Evolutionary conservation across 2,888 invertebrate species (phyloP), one percentile per base, ranked within the genome.

Genomic region (Quadroppia sp.): DNA sequence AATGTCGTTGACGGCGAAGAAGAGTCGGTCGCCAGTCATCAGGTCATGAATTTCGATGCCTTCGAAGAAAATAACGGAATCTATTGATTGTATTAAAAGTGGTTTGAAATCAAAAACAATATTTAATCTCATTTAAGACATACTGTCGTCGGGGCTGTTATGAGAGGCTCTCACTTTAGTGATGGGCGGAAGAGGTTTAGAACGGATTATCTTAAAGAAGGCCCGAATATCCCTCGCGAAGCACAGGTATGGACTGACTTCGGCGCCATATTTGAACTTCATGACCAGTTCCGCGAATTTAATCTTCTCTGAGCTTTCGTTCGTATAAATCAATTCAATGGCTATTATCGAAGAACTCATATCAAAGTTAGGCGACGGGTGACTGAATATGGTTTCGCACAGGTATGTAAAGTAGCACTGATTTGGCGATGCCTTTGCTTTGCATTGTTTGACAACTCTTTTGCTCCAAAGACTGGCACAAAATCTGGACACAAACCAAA

Each of bases 141-240:
- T 30, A n/a, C n/a, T n/a, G n/a, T n/a, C 30, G 3, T 67, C 25
- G 15, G 42, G 17, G 23, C 45, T 25, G 45, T 69, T 69, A 45
- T 69, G 69, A 42, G 45, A 7, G 45, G 69, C 69, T 69, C 69
- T 40, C 9, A 69, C 23, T 42, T 45, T 42, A 17, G 69, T 69
- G 25, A 69, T 69, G 3, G 25, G 17, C 36, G 69, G 42, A 20
- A 69, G n/a, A 40, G 28, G 15, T 25, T 23, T 42, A 6, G 25
- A 23, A 20, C 69, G 40, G 17, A 40, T 17, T 20, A 69, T 42
- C 25, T 20, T 2, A 69, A 69, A 69, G 17, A 42, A 69, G 7
- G 20, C 69, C 1, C 40, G 20, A 25, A 69, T 69, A n/a, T 25
- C 45, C 28, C 1, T 25, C 1, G 1, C 1, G 45, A 23, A 42